Conservation (phyloP, 2,888 invertebrate genomes). For the Chloroclystis v-ata region DNA sequence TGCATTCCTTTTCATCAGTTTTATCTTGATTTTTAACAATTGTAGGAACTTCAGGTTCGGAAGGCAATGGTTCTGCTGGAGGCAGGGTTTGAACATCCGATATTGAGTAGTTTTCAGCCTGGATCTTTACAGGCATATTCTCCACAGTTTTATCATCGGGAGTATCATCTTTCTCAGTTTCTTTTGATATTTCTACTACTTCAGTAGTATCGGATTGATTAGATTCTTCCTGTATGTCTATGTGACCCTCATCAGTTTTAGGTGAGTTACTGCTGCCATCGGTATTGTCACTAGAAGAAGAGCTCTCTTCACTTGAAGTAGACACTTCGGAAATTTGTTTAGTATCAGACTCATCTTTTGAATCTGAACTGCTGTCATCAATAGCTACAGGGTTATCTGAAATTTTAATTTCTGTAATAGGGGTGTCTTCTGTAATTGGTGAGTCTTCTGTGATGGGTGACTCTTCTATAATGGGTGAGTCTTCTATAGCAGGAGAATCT, state of each 20-base stretch:
- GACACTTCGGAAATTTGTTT: constrained; percentile 59
- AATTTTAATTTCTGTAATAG: constrained; percentile 27
- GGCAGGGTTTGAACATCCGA: constrained; percentile 65
- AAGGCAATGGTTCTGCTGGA: constrained; percentile 27
- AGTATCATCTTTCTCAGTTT: constrained; percentile 26
- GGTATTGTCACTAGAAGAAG: constrained; percentile 68
- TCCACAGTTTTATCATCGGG: constrained; percentile 27
- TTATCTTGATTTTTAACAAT: constrained; percentile 25
- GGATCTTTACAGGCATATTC: constrained; percentile 36
- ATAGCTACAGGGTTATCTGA: constrained; percentile 36
- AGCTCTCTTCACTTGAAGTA: constrained; percentile 69
- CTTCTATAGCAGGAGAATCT: too few relatives aligned
- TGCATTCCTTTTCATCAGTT: constrained; percentile 16
- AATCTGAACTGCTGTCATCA: constrained; percentile 63
- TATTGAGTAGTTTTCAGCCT: constrained; percentile 64
- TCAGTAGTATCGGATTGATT: constrained; percentile 42
- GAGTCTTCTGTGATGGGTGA: too few relatives aligned
- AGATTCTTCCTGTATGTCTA: constrained; percentile 50
- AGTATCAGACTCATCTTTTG: constrained; percentile 59
- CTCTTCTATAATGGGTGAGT: too few relatives aligned
- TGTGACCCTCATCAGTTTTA: constrained; percentile 50
- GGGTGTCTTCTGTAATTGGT: too few relatives aligned
- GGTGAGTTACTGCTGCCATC: constrained; percentile 71
- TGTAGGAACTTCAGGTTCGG: background rate
- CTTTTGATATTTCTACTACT: constrained; percentile 31